Evolutionary conservation across 2,797 vertebrate species (phyloP), one percentile per base, ranked within the genome.

Genomic region (Gouania willdenowi): DNA sequence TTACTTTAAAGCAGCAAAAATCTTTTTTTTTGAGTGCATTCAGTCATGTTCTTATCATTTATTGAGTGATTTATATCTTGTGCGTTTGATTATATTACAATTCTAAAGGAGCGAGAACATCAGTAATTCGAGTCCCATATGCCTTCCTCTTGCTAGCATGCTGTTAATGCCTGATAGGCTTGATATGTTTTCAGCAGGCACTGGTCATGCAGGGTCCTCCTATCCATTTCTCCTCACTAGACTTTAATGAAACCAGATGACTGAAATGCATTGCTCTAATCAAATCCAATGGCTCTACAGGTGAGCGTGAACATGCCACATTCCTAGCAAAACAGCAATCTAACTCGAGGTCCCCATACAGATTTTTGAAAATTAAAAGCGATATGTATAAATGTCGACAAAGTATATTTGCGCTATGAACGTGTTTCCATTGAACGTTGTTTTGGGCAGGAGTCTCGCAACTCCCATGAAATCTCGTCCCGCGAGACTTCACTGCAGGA

Each of bases 181-280:
- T 61, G 50, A 75, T 73, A 12, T 54, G 38, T 41, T n/a, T 66
- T 63, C 44, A 60, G 7, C 29, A 38, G 29, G 24, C 43, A 22
- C 13, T 11, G 28, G 45, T 58, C 71, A 73, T 31, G 51, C 17
- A 23, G 5, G 32, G 19, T 16, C 26, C 16, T 48, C 32, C 52
- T 20, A 5, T 9, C 16, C 22, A 11, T 27, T 28, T 45, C 46
- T 34, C 24, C 34, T 22, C 6, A 20, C 5, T 13, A 5, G 26
- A 45, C 45, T 41, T 41, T 32, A 71, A 74, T 75, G 60, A 61
- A 61, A 43, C 24, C 28, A 48, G 56, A 73, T 75, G 36, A 57
- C 32, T 19, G 35, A 63, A 66, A 71, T 23, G 40, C 47, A 74
- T 63, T 75, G 1, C 64, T 39, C 48, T 50, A 52, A 32, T 44